Conservation (phyloP, 2,888 invertebrate genomes). For the Heteromurus nitidus region DNA sequence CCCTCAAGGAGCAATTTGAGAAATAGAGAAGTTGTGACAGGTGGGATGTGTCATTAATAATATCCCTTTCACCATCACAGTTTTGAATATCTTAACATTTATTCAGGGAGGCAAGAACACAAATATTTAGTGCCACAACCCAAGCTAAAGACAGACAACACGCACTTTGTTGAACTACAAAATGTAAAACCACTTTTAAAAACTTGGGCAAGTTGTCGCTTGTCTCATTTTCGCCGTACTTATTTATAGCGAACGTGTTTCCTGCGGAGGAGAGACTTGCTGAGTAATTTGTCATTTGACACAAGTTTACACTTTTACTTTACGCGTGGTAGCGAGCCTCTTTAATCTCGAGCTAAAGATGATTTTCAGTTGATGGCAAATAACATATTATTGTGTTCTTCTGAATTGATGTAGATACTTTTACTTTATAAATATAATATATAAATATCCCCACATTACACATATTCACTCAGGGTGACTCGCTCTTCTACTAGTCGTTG, state of each 20-base stretch:
- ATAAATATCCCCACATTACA: neutral
- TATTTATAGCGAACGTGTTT: neutral
- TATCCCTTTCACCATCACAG: conserved; percentile 56
- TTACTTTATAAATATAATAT: neutral
- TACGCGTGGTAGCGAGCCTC: neutral
- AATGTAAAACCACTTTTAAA: neutral
- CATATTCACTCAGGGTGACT: conserved; percentile 38
- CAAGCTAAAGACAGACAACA: conserved; percentile 25
- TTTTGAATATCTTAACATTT: conserved; percentile 35
- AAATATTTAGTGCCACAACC: conserved; percentile 20
- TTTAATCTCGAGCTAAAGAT: conserved; percentile 24
- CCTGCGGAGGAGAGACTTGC: conserved; percentile 39
- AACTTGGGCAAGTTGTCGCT: conserved; percentile 40
- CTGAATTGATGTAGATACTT: neutral
- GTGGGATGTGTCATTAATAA: conserved; percentile 65
- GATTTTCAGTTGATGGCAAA: conserved; percentile 39
- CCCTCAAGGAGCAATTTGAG: conserved; percentile 57
- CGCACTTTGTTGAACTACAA: conserved; percentile 18
- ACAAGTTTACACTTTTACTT: conserved; percentile 7
- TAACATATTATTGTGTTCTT: neutral
- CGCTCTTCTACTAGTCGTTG: neutral
- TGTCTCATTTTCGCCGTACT: conserved; percentile 29
- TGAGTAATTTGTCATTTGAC: conserved; percentile 57
- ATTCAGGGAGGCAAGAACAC: conserved; percentile 15
- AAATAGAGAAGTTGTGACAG: conserved; percentile 65